Conservation (phyloP, 1,140 invertebrate species). For the Saccostrea echinata region DNA sequence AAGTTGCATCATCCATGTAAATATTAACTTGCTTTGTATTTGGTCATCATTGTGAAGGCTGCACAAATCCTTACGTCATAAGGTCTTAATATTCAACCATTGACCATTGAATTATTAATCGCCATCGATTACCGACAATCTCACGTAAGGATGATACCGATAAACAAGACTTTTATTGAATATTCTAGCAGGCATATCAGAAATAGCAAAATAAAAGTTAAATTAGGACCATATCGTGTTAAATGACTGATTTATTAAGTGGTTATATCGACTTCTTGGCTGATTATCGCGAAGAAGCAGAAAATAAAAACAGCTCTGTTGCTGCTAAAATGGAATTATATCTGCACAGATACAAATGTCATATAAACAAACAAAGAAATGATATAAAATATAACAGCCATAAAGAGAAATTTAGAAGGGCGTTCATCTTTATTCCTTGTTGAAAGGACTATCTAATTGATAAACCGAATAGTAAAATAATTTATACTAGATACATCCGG, state of each 20-base stretch:
- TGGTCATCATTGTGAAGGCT: neutral
- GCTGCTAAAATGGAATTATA: neutral
- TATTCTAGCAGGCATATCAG: slow-evolving; percentile 1
- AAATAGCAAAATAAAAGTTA: neutral
- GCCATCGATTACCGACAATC: neutral
- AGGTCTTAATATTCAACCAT: neutral
- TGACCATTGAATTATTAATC: neutral
- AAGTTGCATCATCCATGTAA: neutral
- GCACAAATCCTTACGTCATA: neutral
- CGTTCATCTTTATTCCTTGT: neutral
- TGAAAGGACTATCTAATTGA: neutral
- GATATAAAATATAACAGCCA: neutral
- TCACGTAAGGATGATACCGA: neutral
- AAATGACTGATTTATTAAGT: neutral
- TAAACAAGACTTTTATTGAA: neutral
- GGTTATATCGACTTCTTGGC: neutral
- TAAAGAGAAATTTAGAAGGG: neutral
- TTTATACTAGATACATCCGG: neutral
- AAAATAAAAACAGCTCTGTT: neutral
- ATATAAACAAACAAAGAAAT: slow-evolving; percentile 7
- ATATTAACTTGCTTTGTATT: neutral
- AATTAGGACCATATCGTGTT: neutral
- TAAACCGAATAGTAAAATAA: neutral
- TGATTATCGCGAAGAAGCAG: neutral
- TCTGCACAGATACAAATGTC: neutral